Evolutionary conservation across 2,888 invertebrate species (phyloP).

Genomic region (Hymenopus coronatus): DNA sequence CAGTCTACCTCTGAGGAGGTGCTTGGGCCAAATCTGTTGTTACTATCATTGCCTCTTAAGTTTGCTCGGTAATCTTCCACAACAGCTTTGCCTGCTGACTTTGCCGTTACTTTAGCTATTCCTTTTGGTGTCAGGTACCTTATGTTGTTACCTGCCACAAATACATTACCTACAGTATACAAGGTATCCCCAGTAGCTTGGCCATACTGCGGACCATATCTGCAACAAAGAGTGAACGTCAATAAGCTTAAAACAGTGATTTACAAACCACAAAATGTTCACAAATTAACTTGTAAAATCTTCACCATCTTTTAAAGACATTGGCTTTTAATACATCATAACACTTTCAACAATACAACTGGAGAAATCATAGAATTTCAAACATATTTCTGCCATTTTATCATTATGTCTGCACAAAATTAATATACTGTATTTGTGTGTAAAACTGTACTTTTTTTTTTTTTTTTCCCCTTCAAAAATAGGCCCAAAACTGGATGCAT

Average conservation of each 20-base stretch:
- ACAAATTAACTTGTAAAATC: no score
- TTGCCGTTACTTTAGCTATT: constrained; percentile 60
- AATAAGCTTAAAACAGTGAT: background rate
- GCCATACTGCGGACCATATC: constrained; percentile 68
- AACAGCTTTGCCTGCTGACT: constrained; percentile 59
- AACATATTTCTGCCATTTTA: no score
- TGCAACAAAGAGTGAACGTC: constrained; percentile 41
- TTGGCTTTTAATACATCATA: no score
- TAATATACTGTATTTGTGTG: no score
- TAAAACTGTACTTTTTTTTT: no score
- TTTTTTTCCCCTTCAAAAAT: no score
- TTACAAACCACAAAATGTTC: background rate
- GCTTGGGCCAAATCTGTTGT: background rate
- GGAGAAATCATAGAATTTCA: no score
- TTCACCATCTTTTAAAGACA: no score
- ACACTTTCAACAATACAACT: no score
- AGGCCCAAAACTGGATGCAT: no score
- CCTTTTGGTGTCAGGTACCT: constrained; percentile 65
- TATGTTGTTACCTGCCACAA: constrained; percentile 62
- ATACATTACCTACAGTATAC: constrained; percentile 67
- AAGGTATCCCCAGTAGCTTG: constrained; percentile 63
- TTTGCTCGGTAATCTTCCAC: constrained; percentile 46
- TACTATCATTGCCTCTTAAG: constrained; percentile 1
- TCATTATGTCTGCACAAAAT: no score
- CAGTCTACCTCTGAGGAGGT: background rate